These are phyloP conservation scores for Haliclystus octoradiatus DNA, from an alignment of 30 jellyfish, hydroid and myxozoan genomes.

Conservation along the genomic window DNA sequence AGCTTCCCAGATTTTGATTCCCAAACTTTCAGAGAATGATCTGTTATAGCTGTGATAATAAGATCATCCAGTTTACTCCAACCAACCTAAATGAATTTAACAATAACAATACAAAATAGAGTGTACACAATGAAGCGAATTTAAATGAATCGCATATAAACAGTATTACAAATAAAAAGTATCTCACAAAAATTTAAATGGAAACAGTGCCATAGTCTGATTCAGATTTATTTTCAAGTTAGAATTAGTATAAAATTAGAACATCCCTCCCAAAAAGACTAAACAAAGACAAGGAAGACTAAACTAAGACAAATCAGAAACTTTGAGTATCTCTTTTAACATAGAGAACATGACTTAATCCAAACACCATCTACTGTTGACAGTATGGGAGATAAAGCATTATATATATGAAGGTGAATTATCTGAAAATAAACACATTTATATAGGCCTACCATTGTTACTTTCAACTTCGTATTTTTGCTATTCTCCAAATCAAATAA, in stretches of 20 bases:
- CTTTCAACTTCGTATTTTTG: conserved; percentile 56
- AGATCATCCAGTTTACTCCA: conserved; percentile 67
- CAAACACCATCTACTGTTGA: too few relatives aligned
- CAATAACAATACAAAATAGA: too few relatives aligned
- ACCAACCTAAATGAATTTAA: conserved; percentile 78
- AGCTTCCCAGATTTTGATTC: conserved; percentile 52
- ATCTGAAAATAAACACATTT: too few relatives aligned
- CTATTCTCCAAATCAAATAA: conserved; percentile 37
- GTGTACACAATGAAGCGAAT: too few relatives aligned
- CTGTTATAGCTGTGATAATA: conserved; percentile 83
- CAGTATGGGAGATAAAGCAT: too few relatives aligned
- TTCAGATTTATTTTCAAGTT: too few relatives aligned
- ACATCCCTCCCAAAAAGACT: background rate
- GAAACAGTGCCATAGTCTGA: background rate
- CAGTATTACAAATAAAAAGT: background rate
- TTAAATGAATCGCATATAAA: too few relatives aligned
- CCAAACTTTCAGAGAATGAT: conserved; percentile 78
- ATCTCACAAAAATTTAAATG: background rate
- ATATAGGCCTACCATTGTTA: conserved; percentile 84
- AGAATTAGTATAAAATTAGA: background rate
- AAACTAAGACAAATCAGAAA: too few relatives aligned
- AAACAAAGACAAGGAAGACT: too few relatives aligned
- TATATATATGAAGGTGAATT: too few relatives aligned
- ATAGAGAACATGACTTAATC: background rate
- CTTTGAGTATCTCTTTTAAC: too few relatives aligned